A percentile compares a stretch with the other conserved stretches of the same genome.
Evolutionary conservation across 35 echinoderm and acorn worm genomes (phyloP).

Genomic region (Acanthaster planci): DNA sequence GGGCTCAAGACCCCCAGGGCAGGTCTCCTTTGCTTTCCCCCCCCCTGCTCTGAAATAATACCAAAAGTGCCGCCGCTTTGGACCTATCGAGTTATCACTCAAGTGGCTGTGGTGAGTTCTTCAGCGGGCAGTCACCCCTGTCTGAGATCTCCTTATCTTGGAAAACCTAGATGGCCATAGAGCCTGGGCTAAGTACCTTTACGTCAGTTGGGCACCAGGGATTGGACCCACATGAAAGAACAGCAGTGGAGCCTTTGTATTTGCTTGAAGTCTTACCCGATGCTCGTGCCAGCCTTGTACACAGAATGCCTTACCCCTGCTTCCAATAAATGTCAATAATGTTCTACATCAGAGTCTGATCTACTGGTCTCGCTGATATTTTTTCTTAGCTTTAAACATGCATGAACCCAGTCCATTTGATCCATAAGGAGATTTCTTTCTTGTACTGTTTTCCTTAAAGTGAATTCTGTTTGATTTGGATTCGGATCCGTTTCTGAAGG

Average conservation of each 20-base stretch:
- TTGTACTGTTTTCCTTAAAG: no score
- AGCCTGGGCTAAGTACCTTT: neutral
- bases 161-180: neutral
- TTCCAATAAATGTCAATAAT: no score
- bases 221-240: neutral
- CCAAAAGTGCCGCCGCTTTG: neutral
- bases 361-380: no score
- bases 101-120: neutral
- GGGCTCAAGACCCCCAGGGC: no score
- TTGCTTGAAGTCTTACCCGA: constrained; percentile 5
- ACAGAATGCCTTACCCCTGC: no score
- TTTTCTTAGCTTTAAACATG: no score
- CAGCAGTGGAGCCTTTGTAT: neutral
- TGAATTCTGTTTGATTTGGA: no score
- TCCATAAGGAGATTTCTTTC: no score
- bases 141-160: neutral
- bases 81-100: constrained; percentile 28
- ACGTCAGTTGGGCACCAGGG: neutral
- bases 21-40: neutral
- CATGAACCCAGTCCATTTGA: no score
- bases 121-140: constrained; percentile 26
- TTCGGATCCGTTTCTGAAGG: no score
- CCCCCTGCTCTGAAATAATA: neutral
- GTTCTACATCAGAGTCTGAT: no score
- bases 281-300: neutral